phyloP scores from a whole-genome alignment of 2,113 vertebrate species.

The Helogale parvula region DNA sequence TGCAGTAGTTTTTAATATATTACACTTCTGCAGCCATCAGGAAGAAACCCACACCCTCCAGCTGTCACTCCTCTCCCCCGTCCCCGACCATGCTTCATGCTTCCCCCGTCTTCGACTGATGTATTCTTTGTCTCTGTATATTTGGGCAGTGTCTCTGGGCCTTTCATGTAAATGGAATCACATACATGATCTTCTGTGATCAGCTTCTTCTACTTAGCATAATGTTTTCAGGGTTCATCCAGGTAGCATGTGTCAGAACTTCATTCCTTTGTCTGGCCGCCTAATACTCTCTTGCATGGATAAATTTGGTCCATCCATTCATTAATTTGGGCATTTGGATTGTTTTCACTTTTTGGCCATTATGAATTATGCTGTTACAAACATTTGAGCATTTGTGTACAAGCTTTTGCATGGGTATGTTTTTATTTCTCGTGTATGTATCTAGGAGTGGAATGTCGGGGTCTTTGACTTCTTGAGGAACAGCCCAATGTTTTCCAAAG shows the following conservation, averaged over 20 bases:
- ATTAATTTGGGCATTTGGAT: neutral
- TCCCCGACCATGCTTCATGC: neutral
- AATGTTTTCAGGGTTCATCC: neutral
- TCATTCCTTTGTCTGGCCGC: conserved; percentile 27
- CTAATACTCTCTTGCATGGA: neutral
- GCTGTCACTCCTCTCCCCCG: neutral
- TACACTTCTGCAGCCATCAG: neutral
- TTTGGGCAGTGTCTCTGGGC: neutral
- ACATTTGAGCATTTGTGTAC: neutral
- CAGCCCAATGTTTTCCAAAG: neutral
- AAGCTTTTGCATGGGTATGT: neutral
- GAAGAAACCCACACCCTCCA: neutral
- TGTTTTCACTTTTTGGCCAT: neutral
- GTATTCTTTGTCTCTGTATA: neutral
- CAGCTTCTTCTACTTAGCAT: neutral
- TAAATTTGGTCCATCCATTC: neutral
- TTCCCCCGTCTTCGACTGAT: neutral
- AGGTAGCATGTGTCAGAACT: neutral
- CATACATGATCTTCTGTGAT: neutral
- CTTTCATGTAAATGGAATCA: neutral
- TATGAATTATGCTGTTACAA: neutral
- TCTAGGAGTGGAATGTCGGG: neutral
- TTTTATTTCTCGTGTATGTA: neutral
- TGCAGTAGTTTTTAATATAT: neutral
- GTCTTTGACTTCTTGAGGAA: neutral